Evolutionary conservation across 2,888 invertebrate genomes (phyloP), one percentile per base, ranked within the genome.

Genomic region (Nezara viridula): DNA sequence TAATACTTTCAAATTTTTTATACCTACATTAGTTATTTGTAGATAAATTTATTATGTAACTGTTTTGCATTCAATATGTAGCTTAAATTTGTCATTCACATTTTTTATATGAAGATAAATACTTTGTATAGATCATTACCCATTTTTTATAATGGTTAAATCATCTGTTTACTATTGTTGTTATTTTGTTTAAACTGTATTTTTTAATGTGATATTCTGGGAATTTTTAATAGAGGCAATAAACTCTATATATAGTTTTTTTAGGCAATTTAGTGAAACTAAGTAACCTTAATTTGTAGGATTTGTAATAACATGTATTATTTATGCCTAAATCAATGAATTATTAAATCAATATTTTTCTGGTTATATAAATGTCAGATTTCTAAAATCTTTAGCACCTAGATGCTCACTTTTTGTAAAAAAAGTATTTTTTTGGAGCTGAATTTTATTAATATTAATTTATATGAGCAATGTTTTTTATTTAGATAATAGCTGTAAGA

Each of bases 1-100:
- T 89, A 89, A 89, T 89, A 89, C 89, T 85, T 89, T 88, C 89
- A 89, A 86, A 85, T 88, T 89, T 89, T 89, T 89, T 89, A 89
- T 89, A 89, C 86, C 86, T 89, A 86, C 89, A 89, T 89, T 89
- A 89, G 89, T 89, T 89, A 86, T 86, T 89, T 89, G 89, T 89
- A 89, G 89, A 89, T 85, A 89, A 89, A 89, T 86, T 89, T 89
- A 86, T 89, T 88, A 81, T 88, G 77, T 89, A 87, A 81, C 89
- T 86, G 86, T 89, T 89, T 89, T 50, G 77, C 85, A 81, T 89
- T 87, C 81, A 88, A 88, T 87, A 66, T 88, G 73, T 89, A 81
- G 87, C 77, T 89, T 86, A 87, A 89, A 85, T 87, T 89, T 89
- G 87, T 85, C 85, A 87, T 87, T 89, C 73, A 50, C 66, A 89